Evolutionary conservation across 1,140 invertebrate genomes (phyloP).

Genomic region (Ostrea denselamellosa): DNA sequence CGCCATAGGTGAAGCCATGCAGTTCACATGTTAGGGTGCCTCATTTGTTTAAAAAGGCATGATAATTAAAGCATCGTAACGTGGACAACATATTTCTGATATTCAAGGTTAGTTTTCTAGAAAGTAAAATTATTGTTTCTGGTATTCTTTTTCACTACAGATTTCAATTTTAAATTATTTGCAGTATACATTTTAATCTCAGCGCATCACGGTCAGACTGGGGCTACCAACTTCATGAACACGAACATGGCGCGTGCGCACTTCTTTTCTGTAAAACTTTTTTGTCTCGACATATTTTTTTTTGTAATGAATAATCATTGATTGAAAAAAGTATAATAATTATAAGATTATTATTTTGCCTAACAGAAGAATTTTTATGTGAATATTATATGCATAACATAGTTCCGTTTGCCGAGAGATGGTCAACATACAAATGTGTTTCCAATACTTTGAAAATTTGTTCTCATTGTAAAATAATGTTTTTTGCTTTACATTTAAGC

Average conservation of each 20-base stretch:
- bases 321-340: background rate
- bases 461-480: background rate
- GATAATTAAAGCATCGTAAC: slow-evolving; percentile 2
- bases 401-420: background rate
- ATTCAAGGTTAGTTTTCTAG: slow-evolving; percentile 20
- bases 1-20: slow-evolving; percentile 17
- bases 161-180: background rate
- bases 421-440: background rate
- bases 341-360: background rate
- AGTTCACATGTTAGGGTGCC: slow-evolving; percentile 27
- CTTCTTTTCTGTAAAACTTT: slow-evolving; percentile 3
- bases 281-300: slow-evolving; percentile 13
- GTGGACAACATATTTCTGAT: slow-evolving; percentile 4
- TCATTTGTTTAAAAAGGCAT: slow-evolving; percentile 29
- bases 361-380: background rate
- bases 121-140: background rate
- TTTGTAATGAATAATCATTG: background rate
- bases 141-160: background rate
- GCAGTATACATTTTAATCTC: background rate
- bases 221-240: slow-evolving; percentile 36
- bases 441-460: background rate
- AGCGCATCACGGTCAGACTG: slow-evolving; percentile 20
- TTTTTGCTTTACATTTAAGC: background rate
- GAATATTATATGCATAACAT: background rate
- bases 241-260: slow-evolving; percentile 34